A percentile compares a stretch with the other conserved stretches of the same genome.
phyloP scores from a whole-genome alignment of 2,113 vertebrate species.

The Mormoops blainvillei region DNA sequence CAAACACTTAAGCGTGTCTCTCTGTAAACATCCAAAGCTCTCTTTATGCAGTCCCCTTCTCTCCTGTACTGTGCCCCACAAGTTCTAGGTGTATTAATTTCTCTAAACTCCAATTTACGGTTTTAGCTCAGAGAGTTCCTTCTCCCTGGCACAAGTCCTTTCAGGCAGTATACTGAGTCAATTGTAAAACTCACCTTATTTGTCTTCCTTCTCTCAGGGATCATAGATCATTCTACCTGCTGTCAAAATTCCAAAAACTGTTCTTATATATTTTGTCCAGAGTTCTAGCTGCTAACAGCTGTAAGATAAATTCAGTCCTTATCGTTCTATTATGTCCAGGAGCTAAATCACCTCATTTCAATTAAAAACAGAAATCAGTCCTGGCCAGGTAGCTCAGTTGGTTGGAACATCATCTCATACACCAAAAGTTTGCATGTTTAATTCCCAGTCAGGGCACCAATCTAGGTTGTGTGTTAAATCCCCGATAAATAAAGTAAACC shows the following conservation, averaged over 20 bases:
- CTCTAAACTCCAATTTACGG: neutral
- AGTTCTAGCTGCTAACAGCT: neutral
- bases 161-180: neutral
- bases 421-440: too few relatives aligned
- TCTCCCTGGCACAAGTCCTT: neutral
- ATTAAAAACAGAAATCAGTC: neutral
- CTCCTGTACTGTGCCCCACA: neutral
- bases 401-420: too few relatives aligned
- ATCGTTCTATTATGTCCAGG: neutral
- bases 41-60: neutral
- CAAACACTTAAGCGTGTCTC: neutral
- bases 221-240: neutral
- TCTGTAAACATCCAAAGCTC: neutral
- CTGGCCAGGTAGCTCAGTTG: too few relatives aligned
- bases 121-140: neutral
- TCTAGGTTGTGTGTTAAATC: too few relatives aligned
- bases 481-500: neutral
- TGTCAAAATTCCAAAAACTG: neutral
- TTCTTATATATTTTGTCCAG: neutral
- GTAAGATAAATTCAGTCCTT: neutral
- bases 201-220: neutral
- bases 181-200: neutral
- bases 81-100: neutral
- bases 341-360: neutral
- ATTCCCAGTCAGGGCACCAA: too few relatives aligned